A percentile compares a stretch with the other conserved stretches of the same genome.
Conservation (phyloP, 2,888 invertebrate genomes). For the Synergus laeviventris region DNA sequence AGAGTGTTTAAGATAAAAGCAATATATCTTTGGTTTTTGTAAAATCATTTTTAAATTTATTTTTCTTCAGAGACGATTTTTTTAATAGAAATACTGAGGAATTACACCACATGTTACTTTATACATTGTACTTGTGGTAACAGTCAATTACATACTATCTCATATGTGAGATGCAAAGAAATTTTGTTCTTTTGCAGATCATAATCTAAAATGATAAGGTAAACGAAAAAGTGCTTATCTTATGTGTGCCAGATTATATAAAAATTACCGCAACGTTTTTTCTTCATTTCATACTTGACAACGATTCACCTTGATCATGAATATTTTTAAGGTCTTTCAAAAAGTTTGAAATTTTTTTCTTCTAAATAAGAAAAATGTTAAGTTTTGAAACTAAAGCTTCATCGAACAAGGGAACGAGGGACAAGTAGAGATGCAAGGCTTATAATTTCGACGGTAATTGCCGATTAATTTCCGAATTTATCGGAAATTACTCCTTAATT, state of each 20-base stretch:
- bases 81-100: background rate
- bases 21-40: background rate
- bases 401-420: background rate
- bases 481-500: background rate
- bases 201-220: background rate
- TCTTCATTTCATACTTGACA: background rate
- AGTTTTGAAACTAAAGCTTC: no score
- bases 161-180: background rate
- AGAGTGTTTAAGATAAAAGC: background rate
- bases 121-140: constrained; percentile 44
- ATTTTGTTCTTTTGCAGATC: background rate
- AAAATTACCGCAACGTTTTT: constrained; percentile 10
- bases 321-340: background rate
- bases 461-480: background rate
- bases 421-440: background rate
- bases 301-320: constrained; percentile 9
- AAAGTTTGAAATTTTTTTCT: no score
- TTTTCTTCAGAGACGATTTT: background rate
- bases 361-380: no score
- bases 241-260: background rate
- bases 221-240: background rate
- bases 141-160: background rate
- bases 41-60: background rate
- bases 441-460: background rate
- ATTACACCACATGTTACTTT: constrained; percentile 58